Base-by-base conservation (phyloP, 2,888 invertebrate genomes). In the Leptogaster cylindrica region DNA sequence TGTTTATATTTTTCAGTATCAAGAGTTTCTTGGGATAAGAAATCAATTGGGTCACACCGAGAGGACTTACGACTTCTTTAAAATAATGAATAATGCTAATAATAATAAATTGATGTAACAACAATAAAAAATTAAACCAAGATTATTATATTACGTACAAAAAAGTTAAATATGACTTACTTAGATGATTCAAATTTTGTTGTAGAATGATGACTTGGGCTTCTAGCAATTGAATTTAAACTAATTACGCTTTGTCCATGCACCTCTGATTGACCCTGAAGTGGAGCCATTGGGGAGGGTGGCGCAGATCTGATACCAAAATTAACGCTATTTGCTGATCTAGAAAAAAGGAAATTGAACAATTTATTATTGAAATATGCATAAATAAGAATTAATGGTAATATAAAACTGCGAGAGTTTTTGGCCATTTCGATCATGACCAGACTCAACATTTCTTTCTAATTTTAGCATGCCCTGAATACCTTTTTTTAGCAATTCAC, bases 221-320 rank as follows among this genome's bases (percentile, higher is more conserved):
- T 75, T 69, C 73, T 73, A 65, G 74, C 73, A 63, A 71, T 68
- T 48, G 73, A 73, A 71, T 73, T 76, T 70, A 77, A 71, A 71
- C 72, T 74, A 52, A 73, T 75, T 74, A 76, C 73, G 74, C 75
- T 76, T 70, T 75, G 71, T 31, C 67, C 70, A 66, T 70, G 75
- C 65, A 74, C 67, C 73, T 76, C 74, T 70, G 77, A 73, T 71
- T 77, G 74, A 63, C 76, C 76, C 74, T 76, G 78, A 74, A 77
- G 72, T 74, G 77, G 76, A 76, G 79, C 79, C 79, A 79, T 78
- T 74, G 76, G 76, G 75, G 75, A 73, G 73, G 75, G 71, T 71
- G 75, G 74, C 69, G 75, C 74, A 72, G 76, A 74, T 73, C 73
- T 70, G 66, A 75, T 74, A 70, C 77, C 75, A 70, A 74, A 74